These are phyloP conservation scores for Erpornis zantholeuca DNA, from an alignment of 2,113 vertebrate species.

Conservation along the genomic window DNA sequence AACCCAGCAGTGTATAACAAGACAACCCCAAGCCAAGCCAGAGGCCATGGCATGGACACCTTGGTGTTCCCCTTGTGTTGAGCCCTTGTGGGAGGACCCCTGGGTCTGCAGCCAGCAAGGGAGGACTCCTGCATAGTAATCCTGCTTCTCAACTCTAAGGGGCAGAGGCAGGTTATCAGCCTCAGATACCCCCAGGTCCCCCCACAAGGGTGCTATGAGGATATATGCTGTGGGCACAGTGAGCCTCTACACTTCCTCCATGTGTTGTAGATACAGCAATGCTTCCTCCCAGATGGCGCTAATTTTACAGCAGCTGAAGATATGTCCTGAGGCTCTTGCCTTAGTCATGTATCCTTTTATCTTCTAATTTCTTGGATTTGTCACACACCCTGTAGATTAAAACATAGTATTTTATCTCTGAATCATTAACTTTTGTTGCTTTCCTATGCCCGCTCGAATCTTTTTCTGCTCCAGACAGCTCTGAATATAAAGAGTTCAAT, in stretches of 20 bases:
- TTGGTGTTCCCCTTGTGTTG: neutral
- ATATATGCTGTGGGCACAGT: neutral
- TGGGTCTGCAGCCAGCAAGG: rapidly evolving
- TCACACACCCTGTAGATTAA: conserved; percentile 53
- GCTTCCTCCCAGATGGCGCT: rapidly evolving
- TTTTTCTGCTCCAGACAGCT: conserved; percentile 59
- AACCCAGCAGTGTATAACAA: neutral
- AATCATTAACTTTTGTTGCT: conserved; percentile 70
- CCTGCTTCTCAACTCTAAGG: rapidly evolving
- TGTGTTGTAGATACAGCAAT: neutral
- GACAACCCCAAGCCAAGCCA: neutral
- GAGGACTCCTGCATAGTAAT: rapidly evolving
- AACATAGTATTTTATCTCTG: conserved; percentile 60
- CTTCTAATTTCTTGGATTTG: conserved; percentile 15
- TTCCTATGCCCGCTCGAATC: conserved; percentile 33
- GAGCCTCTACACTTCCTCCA: rapidly evolving
- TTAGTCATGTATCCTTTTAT: neutral
- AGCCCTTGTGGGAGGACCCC: rapidly evolving
- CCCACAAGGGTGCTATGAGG: too few relatives aligned
- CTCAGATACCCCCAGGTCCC: too few relatives aligned
- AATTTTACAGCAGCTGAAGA: neutral
- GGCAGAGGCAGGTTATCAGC: neutral
- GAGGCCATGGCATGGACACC: rapidly evolving
- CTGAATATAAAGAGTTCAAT: conserved; percentile 74
- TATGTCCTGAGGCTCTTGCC: neutral